Percentiles rank a stretch among this genome's conserved stretches.
These are phyloP conservation scores for Ischnura elegans DNA, from an alignment of 2,888 invertebrate genomes.

Conservation along the genomic window DNA sequence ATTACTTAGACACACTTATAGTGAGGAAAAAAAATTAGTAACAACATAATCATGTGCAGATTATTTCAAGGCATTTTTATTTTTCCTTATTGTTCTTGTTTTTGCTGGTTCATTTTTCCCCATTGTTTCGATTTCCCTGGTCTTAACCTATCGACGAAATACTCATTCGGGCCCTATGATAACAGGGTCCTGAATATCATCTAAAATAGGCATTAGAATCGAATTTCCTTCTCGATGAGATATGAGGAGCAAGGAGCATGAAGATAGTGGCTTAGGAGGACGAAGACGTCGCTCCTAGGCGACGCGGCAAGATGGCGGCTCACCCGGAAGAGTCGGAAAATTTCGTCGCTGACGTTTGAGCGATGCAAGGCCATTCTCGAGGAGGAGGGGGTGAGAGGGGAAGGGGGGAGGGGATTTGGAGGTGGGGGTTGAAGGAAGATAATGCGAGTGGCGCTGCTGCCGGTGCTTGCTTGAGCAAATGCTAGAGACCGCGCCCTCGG, in stretches of 20 bases:
- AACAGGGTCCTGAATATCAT: neutral
- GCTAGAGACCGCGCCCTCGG: slow-evolving; percentile 15
- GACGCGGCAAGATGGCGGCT: slow-evolving; percentile 46
- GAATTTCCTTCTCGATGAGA: too few relatives aligned
- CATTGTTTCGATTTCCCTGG: too few relatives aligned
- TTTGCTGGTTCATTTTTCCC: too few relatives aligned
- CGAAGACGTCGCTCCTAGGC: slow-evolving; percentile 33
- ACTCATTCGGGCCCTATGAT: too few relatives aligned
- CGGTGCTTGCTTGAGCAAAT: neutral
- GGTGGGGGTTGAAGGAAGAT: neutral
- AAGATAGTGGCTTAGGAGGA: neutral
- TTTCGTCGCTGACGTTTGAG: slow-evolving; percentile 50
- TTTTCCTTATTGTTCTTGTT: too few relatives aligned
- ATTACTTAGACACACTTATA: too few relatives aligned
- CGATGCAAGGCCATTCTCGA: slow-evolving; percentile 44
- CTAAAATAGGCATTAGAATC: too few relatives aligned
- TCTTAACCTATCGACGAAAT: too few relatives aligned
- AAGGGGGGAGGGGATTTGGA: too few relatives aligned
- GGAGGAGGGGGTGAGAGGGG: neutral
- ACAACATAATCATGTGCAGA: too few relatives aligned
- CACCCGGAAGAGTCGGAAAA: slow-evolving; percentile 64
- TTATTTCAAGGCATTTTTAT: too few relatives aligned
- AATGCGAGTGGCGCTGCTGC: neutral
- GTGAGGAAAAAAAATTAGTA: too few relatives aligned
- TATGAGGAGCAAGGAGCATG: neutral